phyloP scores from a whole-genome alignment of 2,888 invertebrate species.

The Rhodophaea formosa region DNA sequence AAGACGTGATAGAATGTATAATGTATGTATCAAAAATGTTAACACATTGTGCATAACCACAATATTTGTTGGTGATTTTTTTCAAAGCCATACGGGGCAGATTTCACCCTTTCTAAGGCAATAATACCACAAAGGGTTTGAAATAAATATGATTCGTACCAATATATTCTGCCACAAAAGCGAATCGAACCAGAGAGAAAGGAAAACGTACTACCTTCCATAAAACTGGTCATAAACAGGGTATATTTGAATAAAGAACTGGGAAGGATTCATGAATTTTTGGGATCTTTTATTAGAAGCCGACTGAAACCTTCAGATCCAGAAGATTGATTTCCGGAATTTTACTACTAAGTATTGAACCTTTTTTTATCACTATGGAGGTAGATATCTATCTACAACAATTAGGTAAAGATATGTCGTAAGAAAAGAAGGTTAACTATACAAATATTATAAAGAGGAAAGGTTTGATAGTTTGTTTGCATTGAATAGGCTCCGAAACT shows the following conservation, averaged over 20 bases:
- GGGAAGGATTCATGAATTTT: conserved; percentile 14
- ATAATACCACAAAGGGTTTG: conserved; percentile 2
- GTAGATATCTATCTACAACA: background rate
- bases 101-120: background rate
- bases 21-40: too few relatives aligned
- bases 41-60: too few relatives aligned
- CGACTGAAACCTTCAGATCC: conserved; percentile 3
- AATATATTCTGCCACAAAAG: conserved; percentile 11
- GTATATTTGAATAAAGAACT: conserved; percentile 16
- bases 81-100: background rate
- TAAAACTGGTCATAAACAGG: conserved; percentile 15
- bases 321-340: conserved; percentile 11
- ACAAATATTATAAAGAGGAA: too few relatives aligned
- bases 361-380: background rate
- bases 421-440: background rate
- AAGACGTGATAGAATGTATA: too few relatives aligned
- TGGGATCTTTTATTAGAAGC: conserved; percentile 15
- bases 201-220: conserved; percentile 12
- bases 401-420: too few relatives aligned
- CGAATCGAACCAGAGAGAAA: conserved; percentile 7
- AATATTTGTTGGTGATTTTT: too few relatives aligned
- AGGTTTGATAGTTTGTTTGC: too few relatives aligned
- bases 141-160: conserved; percentile 14
- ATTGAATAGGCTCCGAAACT: too few relatives aligned
- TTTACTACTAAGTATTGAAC: background rate